Evolutionary conservation across 1,140 invertebrate genomes (phyloP), one percentile per base, ranked within the genome.

Genomic region (Drosophila sechellia): DNA sequence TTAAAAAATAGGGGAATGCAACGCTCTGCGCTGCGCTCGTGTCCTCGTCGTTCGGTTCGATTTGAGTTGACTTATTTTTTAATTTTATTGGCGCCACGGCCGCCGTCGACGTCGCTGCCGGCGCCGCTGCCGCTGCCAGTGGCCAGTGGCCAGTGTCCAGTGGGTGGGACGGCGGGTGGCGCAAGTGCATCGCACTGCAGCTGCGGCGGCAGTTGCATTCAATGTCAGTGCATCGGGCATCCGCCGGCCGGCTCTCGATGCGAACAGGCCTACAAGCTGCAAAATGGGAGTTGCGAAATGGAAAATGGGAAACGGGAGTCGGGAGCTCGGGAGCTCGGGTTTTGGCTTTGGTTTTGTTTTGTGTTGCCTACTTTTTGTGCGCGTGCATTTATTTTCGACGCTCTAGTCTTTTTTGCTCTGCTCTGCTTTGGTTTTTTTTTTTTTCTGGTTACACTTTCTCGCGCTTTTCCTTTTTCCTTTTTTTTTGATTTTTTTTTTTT

Each of bases 1-100:
- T 55, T 53, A 45, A 79, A 77, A 89, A 83, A 75, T 81, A 90
- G 85, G 85, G 85, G 77, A 85, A 85, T 90, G 66, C 74, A 78
- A 65, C 76, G 68, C 74, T 70, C 69, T 69, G 56, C 74, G 61
- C 69, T 61, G 53, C 37, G 34, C 60, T 69, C 77, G 68, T 71
- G 49, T 68, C 17, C 34, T 53, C 40, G 40, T 53, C 40, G 40
- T 37, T 52, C 55, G 73, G 73, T 90, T 79, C 77, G 75, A 77
- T 90, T 86, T 79, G 75, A 55, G 61, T 90, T 90, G 90, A 77
- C 89, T 78, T 83, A 90, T 79, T 91, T 85, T 87, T 89, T 74
- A 79, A 83, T 71, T 77, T 79, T 83, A 79, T 87, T 89, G 60
- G 17, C 53, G 31, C 22, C 58, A 46, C 13, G 2, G 15, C 3